Evolutionary conservation across 2,797 vertebrate species (phyloP).

Genomic region (Poecilia velifera): DNA sequence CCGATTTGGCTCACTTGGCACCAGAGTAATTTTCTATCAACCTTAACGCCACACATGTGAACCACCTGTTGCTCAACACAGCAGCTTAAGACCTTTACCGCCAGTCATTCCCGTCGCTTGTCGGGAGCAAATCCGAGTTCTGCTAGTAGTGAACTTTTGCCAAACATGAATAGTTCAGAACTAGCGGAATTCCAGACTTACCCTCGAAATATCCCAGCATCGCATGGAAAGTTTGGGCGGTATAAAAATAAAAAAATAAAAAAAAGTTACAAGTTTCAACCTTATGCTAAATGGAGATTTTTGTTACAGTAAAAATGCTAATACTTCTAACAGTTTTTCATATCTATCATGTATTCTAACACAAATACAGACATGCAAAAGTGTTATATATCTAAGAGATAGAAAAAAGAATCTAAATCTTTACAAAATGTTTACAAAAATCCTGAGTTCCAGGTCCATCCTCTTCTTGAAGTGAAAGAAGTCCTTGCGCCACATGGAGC

Average conservation of each 20-base stretch:
- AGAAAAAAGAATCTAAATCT: no score
- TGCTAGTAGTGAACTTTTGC: conserved; percentile 87
- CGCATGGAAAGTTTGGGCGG: conserved; percentile 16
- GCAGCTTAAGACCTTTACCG: neutral
- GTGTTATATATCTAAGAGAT: neutral
- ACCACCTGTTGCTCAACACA: conserved; percentile 22
- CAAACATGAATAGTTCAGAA: conserved; percentile 83
- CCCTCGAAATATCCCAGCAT: conserved; percentile 64
- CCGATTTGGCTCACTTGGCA: conserved; percentile 60
- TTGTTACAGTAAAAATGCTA: conserved; percentile 1
- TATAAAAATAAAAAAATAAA: neutral
- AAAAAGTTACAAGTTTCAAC: neutral
- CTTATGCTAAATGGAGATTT: conserved; percentile 1
- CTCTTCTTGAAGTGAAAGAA: conserved; percentile 38
- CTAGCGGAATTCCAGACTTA: conserved; percentile 87
- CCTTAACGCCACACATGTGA: neutral
- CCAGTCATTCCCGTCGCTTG: conserved; percentile 49
- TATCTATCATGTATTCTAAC: neutral
- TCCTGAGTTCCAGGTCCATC: conserved; percentile 31
- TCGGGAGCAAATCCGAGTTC: conserved; percentile 83
- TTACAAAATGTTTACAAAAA: conserved; percentile 31
- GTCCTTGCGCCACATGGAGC: conserved; percentile 30
- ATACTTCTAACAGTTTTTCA: neutral
- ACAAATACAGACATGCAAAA: conserved; percentile 1
- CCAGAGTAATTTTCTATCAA: conserved; percentile 40